phyloP scores from a whole-genome alignment of 2,113 vertebrate genomes.

The Oostethus manadensis region DNA sequence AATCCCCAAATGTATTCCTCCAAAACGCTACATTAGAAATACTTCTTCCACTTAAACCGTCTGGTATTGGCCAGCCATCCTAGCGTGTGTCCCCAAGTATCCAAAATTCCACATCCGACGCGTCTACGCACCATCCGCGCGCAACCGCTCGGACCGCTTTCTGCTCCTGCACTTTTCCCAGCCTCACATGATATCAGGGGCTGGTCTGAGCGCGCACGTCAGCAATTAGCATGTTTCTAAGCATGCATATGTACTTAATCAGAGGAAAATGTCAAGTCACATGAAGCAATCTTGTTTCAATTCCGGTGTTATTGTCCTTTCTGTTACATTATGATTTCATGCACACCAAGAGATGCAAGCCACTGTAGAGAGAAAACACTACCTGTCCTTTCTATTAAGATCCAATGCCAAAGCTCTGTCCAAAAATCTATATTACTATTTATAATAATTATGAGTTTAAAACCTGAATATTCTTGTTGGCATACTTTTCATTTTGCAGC shows the following conservation, averaged over 20 bases:
- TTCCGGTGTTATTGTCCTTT: no score
- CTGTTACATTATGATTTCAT: no score
- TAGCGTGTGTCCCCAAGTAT: conserved; percentile 18
- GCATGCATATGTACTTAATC: background rate
- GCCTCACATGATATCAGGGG: conserved; percentile 34
- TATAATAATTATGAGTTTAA: no score
- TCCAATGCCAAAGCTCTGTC: no score
- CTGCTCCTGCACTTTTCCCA: conserved; percentile 23
- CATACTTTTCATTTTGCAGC: no score
- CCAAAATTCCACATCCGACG: conserved; percentile 43
- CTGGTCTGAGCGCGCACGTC: conserved; percentile 51
- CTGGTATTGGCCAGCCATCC: background rate
- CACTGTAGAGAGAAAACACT: no score
- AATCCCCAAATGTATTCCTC: background rate
- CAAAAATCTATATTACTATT: no score
- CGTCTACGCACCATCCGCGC: conserved; percentile 21
- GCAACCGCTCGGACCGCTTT: conserved; percentile 19
- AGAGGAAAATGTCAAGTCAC: background rate
- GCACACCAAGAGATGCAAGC: no score
- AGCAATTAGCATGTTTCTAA: conserved; percentile 20
- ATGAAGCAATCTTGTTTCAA: no score
- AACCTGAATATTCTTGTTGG: no score
- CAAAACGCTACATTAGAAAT: background rate
- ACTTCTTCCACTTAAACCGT: no score
- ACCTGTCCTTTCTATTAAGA: no score